These are phyloP conservation scores for Poecilia gillii DNA, from an alignment of 2,797 vertebrate genomes.

Conservation along the genomic window DNA sequence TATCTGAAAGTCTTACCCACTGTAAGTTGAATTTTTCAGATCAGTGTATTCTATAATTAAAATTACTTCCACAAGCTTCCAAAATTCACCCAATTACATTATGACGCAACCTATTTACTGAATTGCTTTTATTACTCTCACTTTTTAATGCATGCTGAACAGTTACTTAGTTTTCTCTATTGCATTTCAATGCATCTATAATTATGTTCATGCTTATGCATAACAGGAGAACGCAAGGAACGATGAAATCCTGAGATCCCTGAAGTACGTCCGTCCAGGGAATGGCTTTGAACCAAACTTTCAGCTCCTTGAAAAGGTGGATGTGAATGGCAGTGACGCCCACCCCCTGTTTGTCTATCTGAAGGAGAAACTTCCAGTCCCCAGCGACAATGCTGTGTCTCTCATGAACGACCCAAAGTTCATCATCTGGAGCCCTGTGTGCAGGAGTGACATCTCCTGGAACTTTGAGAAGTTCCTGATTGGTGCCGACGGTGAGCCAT, in stretches of 20 bases:
- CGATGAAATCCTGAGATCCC: conserved; percentile 87
- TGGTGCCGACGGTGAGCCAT: conserved; percentile 85
- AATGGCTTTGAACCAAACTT: conserved; percentile 91
- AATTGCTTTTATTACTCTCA: neutral
- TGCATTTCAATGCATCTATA: neutral
- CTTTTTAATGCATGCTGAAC: too few species aligned
- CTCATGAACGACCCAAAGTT: conserved; percentile 89
- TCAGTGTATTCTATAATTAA: neutral
- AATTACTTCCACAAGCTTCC: neutral
- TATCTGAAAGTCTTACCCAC: neutral
- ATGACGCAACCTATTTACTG: neutral
- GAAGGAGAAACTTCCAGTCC: conserved; percentile 84
- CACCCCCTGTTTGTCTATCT: conserved; percentile 89
- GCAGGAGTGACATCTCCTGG: conserved; percentile 91
- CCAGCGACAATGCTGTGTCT: conserved; percentile 84
- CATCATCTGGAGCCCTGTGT: conserved; percentile 92
- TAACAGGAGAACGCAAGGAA: conserved; percentile 92
- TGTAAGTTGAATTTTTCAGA: neutral
- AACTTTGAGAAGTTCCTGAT: conserved; percentile 99
- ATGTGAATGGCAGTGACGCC: conserved; percentile 90
- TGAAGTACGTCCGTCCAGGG: conserved; percentile 91
- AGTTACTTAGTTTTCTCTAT: neutral
- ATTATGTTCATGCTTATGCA: conserved; percentile 74
- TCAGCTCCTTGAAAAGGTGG: conserved; percentile 88
- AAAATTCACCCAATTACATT: neutral